Evolutionary conservation across 2,113 vertebrate genomes (phyloP).

Genomic region (Tragelaphus strepsiceros): DNA sequence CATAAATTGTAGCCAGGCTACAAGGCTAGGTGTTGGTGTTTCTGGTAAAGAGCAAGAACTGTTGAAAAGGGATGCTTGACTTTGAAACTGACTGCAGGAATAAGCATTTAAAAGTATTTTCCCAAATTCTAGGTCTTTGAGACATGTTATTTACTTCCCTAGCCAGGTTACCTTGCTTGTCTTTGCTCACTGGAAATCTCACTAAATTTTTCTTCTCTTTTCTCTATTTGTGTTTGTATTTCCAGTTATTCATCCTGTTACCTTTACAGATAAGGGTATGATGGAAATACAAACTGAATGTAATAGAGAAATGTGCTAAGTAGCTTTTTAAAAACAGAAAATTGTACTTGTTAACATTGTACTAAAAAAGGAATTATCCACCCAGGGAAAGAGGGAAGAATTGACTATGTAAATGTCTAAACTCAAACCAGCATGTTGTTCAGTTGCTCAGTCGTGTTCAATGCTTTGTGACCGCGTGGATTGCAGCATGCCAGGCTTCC

Average conservation of each 20-base stretch:
- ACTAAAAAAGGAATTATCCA: not conserved
- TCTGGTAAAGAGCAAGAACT: not conserved
- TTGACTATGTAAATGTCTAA: not conserved
- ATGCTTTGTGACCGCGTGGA: not conserved
- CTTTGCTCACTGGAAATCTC: not conserved
- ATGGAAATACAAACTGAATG: slow-evolving; percentile 11
- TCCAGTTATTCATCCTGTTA: not conserved
- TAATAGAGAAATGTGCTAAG: not conserved
- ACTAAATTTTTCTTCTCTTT: not conserved
- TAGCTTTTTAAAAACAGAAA: not conserved
- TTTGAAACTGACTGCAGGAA: slow-evolving; percentile 17
- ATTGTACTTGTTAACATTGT: not conserved
- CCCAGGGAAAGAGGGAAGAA: not conserved
- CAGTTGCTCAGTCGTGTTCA: not conserved
- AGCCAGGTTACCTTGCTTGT: not conserved
- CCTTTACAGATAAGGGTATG: not conserved
- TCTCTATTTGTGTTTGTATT: not conserved
- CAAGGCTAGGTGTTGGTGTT: not conserved
- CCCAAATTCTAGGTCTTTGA: not conserved
- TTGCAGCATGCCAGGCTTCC: not conserved
- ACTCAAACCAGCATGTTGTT: not conserved
- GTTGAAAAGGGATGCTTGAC: not conserved
- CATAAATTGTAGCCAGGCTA: not conserved
- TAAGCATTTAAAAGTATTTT: not conserved
- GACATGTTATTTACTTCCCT: not conserved